phyloP scores from a whole-genome alignment of 2,797 vertebrate species.

The Sylvilagus floridanus region DNA sequence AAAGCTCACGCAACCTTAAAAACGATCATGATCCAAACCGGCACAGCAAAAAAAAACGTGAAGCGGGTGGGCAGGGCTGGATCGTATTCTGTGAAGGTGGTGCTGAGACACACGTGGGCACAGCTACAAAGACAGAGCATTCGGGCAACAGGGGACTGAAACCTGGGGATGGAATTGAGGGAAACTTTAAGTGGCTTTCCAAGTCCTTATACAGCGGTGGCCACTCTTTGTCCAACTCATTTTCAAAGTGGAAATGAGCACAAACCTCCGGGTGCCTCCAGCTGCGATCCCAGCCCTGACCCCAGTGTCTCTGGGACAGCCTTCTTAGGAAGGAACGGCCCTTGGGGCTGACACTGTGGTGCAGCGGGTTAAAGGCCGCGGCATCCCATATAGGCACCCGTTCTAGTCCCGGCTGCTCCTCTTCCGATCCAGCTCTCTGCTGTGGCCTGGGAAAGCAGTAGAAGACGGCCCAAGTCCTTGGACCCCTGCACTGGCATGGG shows the following conservation, averaged over 20 bases:
- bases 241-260: slow-evolving; percentile 54
- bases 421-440: no score
- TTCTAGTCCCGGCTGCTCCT: no score
- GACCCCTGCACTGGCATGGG: no score
- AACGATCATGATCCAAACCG: neutral
- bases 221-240: neutral
- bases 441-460: no score
- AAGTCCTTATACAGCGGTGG: neutral
- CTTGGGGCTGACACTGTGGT: neutral
- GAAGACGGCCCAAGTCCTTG: no score
- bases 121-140: rapidly evolving
- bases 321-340: neutral
- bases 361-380: no score
- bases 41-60: rapidly evolving
- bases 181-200: neutral
- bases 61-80: neutral
- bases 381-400: no score
- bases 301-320: neutral
- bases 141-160: no score
- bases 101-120: rapidly evolving
- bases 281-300: neutral
- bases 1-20: neutral
- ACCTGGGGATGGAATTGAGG: neutral
- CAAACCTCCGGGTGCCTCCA: slow-evolving; percentile 33
- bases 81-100: neutral